These are phyloP conservation scores for Aphis craccivora DNA, from an alignment of 1,140 invertebrate genomes.

Conservation along the genomic window DNA sequence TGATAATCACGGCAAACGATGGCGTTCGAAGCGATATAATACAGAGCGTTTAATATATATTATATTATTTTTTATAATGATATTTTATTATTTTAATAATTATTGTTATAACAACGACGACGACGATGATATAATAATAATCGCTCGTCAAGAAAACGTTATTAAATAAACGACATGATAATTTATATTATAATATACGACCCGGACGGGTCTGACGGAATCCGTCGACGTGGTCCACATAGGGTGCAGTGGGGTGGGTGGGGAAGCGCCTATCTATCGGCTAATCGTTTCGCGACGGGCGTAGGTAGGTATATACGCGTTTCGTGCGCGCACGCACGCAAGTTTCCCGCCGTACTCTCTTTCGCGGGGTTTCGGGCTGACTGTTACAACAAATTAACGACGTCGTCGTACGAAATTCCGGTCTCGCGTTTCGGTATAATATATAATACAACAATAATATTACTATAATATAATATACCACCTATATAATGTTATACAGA, in stretches of 20 bases:
- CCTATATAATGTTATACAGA: background rate
- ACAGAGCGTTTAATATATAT: background rate
- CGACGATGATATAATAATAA: conserved; percentile 10
- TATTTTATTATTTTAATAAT: background rate
- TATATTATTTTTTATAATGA: background rate
- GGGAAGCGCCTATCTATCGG: background rate
- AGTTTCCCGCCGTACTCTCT: background rate
- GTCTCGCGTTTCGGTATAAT: background rate
- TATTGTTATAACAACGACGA: background rate
- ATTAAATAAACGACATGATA: conserved; percentile 9
- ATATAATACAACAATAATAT: background rate
- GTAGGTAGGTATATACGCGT: conserved; percentile 12
- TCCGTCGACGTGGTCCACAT: background rate
- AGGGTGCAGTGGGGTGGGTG: background rate
- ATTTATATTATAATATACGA: conserved; percentile 1
- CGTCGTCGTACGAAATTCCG: background rate
- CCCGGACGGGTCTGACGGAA: background rate
- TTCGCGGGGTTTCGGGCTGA: background rate
- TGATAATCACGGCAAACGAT: background rate
- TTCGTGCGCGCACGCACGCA: background rate
- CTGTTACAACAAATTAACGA: conserved; percentile 8
- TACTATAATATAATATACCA: background rate
- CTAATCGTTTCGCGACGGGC: background rate
- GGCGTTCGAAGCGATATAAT: background rate
- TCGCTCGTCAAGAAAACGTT: background rate